These are phyloP conservation scores for Pteria penguin DNA, from an alignment of 2,888 invertebrate species.

Conservation along the genomic window DNA sequence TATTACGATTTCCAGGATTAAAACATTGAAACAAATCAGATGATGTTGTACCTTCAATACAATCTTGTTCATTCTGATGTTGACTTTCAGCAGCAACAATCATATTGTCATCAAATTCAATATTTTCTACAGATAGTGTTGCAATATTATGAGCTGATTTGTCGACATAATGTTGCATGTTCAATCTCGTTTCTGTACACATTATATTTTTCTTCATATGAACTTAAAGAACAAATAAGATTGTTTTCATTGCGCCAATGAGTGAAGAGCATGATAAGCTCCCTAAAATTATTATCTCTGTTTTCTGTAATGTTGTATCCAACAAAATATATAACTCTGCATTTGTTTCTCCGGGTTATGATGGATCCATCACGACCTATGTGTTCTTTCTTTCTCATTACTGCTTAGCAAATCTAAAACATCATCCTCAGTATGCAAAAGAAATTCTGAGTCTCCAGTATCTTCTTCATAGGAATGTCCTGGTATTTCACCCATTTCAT, in stretches of 20 bases:
- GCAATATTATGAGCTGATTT: not conserved
- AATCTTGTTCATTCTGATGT: slow-evolving; percentile 25
- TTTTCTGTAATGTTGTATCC: slow-evolving; percentile 52
- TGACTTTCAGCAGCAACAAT: not conserved
- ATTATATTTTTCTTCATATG: not conserved
- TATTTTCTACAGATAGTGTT: not conserved
- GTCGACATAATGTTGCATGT: not conserved
- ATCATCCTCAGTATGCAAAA: not conserved
- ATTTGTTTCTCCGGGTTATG: slow-evolving; percentile 22
- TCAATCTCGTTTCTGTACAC: too few relatives aligned
- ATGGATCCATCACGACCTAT: slow-evolving; percentile 9
- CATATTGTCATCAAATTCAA: not conserved
- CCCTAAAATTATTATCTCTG: slow-evolving; percentile 61
- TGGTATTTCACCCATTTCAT: slow-evolving; percentile 18
- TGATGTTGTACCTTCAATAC: not conserved
- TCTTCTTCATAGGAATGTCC: slow-evolving; percentile 17
- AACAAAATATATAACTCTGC: slow-evolving; percentile 45
- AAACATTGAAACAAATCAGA: slow-evolving; percentile 21
- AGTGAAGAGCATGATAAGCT: slow-evolving; percentile 65
- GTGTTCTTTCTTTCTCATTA: not conserved
- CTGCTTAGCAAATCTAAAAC: too few relatives aligned
- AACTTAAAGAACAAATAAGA: not conserved
- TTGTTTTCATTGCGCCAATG: slow-evolving; percentile 58
- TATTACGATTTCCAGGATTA: slow-evolving; percentile 1
- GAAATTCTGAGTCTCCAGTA: not conserved